Percentiles rank a stretch among this genome's conserved stretches.
These are phyloP conservation scores for Ceratina australensis DNA, from an alignment of 1,140 invertebrate species.

Conservation along the genomic window DNA sequence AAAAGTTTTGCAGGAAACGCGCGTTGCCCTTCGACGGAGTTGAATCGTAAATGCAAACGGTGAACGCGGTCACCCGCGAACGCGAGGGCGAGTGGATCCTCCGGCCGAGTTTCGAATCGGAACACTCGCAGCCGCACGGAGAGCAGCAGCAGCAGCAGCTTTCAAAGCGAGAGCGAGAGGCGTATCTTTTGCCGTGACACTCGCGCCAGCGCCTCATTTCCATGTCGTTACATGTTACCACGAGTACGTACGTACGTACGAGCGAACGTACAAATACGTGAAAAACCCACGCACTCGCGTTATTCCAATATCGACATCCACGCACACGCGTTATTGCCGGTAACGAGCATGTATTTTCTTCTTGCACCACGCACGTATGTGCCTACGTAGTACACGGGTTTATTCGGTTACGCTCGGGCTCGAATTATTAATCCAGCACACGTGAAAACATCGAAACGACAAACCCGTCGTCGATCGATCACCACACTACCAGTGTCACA, in stretches of 20 bases:
- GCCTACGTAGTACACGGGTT: neutral
- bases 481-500: neutral
- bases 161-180: slow-evolving; percentile 45
- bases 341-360: too few relatives aligned
- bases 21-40: slow-evolving; percentile 8
- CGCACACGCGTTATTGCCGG: slow-evolving; percentile 15
- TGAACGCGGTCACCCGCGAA: slow-evolving; percentile 22
- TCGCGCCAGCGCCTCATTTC: slow-evolving; percentile 43
- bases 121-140: neutral
- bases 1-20: neutral
- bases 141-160: slow-evolving; percentile 8
- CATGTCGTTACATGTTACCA: slow-evolving; percentile 43
- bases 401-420: neutral
- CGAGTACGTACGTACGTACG: slow-evolving; percentile 25
- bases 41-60: slow-evolving; percentile 7
- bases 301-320: slow-evolving; percentile 20
- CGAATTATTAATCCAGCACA: too few relatives aligned
- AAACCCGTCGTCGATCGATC: slow-evolving; percentile 6
- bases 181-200: slow-evolving; percentile 47
- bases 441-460: slow-evolving; percentile 8
- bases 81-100: slow-evolving; percentile 28
- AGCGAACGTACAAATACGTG: neutral
- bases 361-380: neutral
- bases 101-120: slow-evolving; percentile 32
- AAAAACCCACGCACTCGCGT: slow-evolving; percentile 7